Conservation (phyloP, 2,113 vertebrate genomes). For the Onychorhynchus coronatus region DNA sequence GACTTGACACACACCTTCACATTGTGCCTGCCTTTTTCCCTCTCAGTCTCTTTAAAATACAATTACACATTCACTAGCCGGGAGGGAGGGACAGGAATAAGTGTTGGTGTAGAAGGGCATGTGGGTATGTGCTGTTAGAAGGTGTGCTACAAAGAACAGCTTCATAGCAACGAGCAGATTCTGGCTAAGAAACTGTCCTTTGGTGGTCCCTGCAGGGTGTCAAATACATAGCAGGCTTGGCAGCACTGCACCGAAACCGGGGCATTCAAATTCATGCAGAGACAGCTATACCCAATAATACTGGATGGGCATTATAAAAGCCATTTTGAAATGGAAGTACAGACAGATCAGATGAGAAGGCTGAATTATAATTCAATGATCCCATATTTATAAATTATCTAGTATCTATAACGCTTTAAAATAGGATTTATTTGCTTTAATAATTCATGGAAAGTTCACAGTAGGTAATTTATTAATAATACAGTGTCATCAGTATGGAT, state of each 20-base stretch:
- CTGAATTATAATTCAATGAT: background rate
- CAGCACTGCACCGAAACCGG: background rate
- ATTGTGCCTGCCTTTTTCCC: background rate
- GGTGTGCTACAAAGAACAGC: background rate
- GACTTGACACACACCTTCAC: background rate
- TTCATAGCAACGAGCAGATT: background rate
- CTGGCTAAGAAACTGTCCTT: background rate
- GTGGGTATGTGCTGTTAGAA: background rate
- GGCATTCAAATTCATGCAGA: background rate
- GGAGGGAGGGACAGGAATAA: background rate
- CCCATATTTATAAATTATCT: conserved; percentile 40
- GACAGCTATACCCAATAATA: background rate
- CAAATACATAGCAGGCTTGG: background rate
- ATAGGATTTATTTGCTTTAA: conserved; percentile 54
- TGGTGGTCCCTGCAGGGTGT: background rate
- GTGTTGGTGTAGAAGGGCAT: background rate
- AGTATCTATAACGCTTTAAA: background rate
- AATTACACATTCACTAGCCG: accelerated
- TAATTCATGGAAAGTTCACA: conserved; percentile 40
- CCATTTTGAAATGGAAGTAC: background rate
- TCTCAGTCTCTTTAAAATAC: background rate
- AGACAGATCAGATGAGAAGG: background rate
- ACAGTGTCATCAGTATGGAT: conserved; percentile 28
- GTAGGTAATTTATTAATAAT: conserved; percentile 62
- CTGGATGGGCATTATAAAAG: background rate